These are phyloP conservation scores for Drosophila sulfurigaster DNA, from an alignment of 1,140 invertebrate genomes.

Conservation along the genomic window DNA sequence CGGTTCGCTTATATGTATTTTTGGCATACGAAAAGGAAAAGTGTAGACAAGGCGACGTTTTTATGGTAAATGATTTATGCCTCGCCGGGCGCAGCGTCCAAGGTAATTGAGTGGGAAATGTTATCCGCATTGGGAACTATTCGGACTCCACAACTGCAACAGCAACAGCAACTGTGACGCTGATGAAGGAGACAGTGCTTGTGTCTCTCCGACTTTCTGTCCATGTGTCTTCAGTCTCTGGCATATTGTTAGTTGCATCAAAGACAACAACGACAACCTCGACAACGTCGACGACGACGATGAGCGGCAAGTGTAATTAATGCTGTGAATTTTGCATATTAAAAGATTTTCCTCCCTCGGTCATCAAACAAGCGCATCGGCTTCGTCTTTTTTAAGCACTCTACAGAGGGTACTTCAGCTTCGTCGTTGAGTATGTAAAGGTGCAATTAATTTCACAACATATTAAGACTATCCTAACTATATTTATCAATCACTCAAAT, in stretches of 20 bases:
- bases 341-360: slow-evolving; percentile 65
- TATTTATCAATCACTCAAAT: too few species aligned
- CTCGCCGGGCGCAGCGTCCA: slow-evolving; percentile 71
- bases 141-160: slow-evolving; percentile 11
- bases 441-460: too few species aligned
- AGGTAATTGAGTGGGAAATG: slow-evolving; percentile 82
- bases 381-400: slow-evolving; percentile 30
- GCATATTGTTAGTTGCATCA: slow-evolving; percentile 77
- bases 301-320: slow-evolving; percentile 78
- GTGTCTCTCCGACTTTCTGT: slow-evolving; percentile 2
- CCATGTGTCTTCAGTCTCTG: slow-evolving; percentile 26
- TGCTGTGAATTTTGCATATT: slow-evolving; percentile 82
- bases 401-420: background rate
- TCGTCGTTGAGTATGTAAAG: background rate
- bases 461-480: too few species aligned
- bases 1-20: slow-evolving; percentile 73
- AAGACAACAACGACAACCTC: slow-evolving; percentile 60
- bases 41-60: slow-evolving; percentile 79
- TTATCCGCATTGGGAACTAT: slow-evolving; percentile 38
- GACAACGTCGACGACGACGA: slow-evolving; percentile 43
- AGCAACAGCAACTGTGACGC: slow-evolving; percentile 10
- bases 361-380: slow-evolving; percentile 49
- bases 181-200: slow-evolving; percentile 2
- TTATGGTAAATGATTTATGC: slow-evolving; percentile 82
- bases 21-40: slow-evolving; percentile 81